These are phyloP conservation scores for Digitonthophagus gazella DNA, from an alignment of 2,888 invertebrate species.

Conservation along the genomic window DNA sequence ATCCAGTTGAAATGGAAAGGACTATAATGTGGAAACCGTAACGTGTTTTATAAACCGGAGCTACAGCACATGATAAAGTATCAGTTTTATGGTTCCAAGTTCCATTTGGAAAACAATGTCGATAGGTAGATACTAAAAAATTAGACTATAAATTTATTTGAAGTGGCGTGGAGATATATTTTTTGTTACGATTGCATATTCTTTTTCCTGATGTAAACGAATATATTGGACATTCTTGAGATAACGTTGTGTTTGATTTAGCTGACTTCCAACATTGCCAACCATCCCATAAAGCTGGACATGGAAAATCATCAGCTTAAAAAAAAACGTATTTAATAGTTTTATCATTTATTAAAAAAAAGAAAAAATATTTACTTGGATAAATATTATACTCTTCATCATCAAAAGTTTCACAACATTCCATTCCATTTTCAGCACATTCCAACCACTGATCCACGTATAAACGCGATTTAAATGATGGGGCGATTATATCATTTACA, in stretches of 20 bases:
- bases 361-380: conserved; percentile 30
- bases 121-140: conserved; percentile 58
- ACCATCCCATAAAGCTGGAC: conserved; percentile 61
- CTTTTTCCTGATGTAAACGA: conserved; percentile 36
- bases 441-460: conserved; percentile 39
- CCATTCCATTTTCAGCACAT: conserved; percentile 41
- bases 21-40: conserved; percentile 57
- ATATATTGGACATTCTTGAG: conserved; percentile 59
- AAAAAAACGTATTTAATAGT: conserved; percentile 6
- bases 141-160: conserved; percentile 4
- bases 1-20: conserved; percentile 54
- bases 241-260: conserved; percentile 48
- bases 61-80: conserved; percentile 59
- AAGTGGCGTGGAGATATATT: neutral
- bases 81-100: conserved; percentile 62
- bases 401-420: conserved; percentile 42
- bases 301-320: conserved; percentile 42
- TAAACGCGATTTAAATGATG: conserved; percentile 38
- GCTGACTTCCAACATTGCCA: conserved; percentile 60
- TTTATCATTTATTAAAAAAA: neutral
- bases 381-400: conserved; percentile 35
- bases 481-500: conserved; percentile 34
- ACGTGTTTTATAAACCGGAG: conserved; percentile 54
- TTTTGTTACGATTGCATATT: conserved; percentile 32
- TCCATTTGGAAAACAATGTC: conserved; percentile 55